These are phyloP conservation scores for Pomacea canaliculata DNA, from an alignment of 2,888 invertebrate genomes.

Conservation along the genomic window DNA sequence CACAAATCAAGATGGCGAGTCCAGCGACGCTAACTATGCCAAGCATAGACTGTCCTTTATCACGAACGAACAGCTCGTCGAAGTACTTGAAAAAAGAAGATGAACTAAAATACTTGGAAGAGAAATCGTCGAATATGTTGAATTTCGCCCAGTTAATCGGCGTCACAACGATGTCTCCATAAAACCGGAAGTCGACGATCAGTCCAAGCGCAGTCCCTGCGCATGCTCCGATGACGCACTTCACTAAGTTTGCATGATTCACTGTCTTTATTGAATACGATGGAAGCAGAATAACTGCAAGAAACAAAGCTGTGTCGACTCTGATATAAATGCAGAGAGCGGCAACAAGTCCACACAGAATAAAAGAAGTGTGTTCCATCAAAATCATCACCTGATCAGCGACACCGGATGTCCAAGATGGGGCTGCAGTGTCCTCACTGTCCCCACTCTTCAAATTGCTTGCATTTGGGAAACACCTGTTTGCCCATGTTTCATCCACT, in stretches of 20 bases:
- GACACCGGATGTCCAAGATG: background rate
- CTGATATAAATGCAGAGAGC: slow-evolving; percentile 43
- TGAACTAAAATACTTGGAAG: slow-evolving; percentile 40
- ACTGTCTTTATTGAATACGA: slow-evolving; percentile 1
- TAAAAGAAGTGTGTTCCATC: background rate
- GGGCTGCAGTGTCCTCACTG: slow-evolving; percentile 47
- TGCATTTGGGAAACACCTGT: slow-evolving; percentile 27
- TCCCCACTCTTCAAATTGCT: slow-evolving; percentile 34
- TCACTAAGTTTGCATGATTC: background rate
- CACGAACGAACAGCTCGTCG: slow-evolving; percentile 28
- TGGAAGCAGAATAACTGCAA: slow-evolving; percentile 25
- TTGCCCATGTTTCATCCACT: background rate
- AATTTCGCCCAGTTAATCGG: slow-evolving; percentile 58
- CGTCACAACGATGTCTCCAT: slow-evolving; percentile 48
- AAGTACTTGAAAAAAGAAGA: slow-evolving; percentile 28
- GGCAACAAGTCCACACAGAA: slow-evolving; percentile 13
- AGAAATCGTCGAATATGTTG: slow-evolving; percentile 44
- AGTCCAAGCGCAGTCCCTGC: slow-evolving; percentile 45
- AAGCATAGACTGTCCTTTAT: slow-evolving; percentile 16
- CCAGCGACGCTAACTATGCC: background rate
- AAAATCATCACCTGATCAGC: too few relatives aligned
- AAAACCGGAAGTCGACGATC: slow-evolving; percentile 46
- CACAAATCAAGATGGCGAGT: background rate
- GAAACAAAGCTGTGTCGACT: slow-evolving; percentile 42
- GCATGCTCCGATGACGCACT: slow-evolving; percentile 1